Base-by-base conservation (phyloP, 1,140 invertebrate genomes). In the Telenomus remus region DNA sequence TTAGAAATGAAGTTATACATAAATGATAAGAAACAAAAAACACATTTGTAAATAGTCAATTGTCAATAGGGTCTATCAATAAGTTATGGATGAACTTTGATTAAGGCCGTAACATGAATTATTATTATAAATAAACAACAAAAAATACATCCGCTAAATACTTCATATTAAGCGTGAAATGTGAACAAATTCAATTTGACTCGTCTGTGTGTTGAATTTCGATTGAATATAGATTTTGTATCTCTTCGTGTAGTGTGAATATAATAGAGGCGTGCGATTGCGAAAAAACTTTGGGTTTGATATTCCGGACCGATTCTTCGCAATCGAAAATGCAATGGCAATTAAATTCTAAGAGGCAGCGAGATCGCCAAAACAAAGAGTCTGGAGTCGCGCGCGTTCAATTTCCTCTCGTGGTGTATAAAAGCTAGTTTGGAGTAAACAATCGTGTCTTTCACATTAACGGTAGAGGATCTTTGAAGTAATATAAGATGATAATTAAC, bases 191-290 rank as follows among this genome's bases (percentile, higher is more conserved):
- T 68, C 76, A 82, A 78, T 83, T 85, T 79, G 79, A 81, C 78
- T 80, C 76, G 79, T 85, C 79, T 84, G 80, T 85, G 81, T 85
- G 82, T 84, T 80, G 76, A 71, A 1, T 82, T 81, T 81, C 73
- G 70, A 83, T 84, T 83, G 81, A 78, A 82, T 80, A 81, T 80
- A 84, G 81, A 83, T 85, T 86, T 84, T 86, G 80, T 86, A 86
- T 86, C 80, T 81, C 78, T 84, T 79, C 75, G 74, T 82, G 80
- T 84, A 69, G 48, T 34, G 82, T 74, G 72, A 27, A 73, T 79
- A 61, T 79, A 74, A 76, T 82, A 76, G 57, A 50, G 56, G 59
- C 27, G 34, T 46, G 13, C 48, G 48, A 63, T 66, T 68, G 51
- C 57, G 42, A 57, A 42, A 43, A 6, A 56, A 57, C 59, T 75